phyloP scores from a whole-genome alignment of 2,888 invertebrate genomes.

The Lycaena phlaeas region DNA sequence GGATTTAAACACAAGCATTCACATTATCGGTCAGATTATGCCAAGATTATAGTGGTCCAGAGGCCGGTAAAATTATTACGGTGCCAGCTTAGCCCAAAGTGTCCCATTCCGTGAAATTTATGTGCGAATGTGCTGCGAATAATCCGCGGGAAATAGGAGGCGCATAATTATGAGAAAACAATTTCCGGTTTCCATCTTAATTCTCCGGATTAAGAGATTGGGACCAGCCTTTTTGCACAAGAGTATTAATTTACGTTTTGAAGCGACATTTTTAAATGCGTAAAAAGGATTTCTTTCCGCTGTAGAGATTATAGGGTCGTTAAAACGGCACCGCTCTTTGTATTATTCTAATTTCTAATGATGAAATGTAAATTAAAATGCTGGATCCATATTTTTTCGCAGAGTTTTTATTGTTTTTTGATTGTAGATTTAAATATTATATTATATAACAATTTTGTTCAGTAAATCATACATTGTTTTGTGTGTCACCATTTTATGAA shows the following conservation, averaged over 20 bases:
- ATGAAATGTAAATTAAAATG: neutral
- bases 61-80: slow-evolving; percentile 62
- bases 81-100: slow-evolving; percentile 60
- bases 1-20: slow-evolving; percentile 61
- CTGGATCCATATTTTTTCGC: too few species aligned
- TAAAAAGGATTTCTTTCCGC: slow-evolving; percentile 17
- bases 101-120: slow-evolving; percentile 69
- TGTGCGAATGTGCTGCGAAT: slow-evolving; percentile 63
- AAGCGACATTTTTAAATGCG: slow-evolving; percentile 14
- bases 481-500: too few species aligned
- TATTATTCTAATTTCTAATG: neutral
- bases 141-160: slow-evolving; percentile 49
- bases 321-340: neutral
- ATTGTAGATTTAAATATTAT: too few species aligned
- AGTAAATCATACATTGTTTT: too few species aligned
- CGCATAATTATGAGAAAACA: slow-evolving; percentile 72
- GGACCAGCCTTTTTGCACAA: slow-evolving; percentile 25
- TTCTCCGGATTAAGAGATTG: slow-evolving; percentile 54
- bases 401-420: too few species aligned
- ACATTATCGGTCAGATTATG: slow-evolving; percentile 70
- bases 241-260: slow-evolving; percentile 23
- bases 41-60: slow-evolving; percentile 67
- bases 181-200: slow-evolving; percentile 67
- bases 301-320: slow-evolving; percentile 16
- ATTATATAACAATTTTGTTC: too few species aligned